phyloP scores from a whole-genome alignment of 2,113 vertebrate species.

The Oriolus oriolus region DNA sequence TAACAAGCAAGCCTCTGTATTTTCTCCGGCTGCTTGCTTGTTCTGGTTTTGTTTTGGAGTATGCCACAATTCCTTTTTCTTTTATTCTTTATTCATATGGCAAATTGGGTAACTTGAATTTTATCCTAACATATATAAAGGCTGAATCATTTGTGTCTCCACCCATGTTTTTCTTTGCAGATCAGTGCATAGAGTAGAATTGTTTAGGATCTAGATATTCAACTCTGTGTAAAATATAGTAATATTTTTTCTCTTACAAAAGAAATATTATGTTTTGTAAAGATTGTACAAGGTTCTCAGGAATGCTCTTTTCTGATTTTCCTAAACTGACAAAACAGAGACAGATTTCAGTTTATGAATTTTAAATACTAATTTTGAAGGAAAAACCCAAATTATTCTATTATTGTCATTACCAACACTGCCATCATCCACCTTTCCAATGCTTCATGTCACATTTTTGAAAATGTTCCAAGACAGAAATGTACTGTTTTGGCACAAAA shows the following conservation, averaged over 20 bases:
- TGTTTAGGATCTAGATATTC: not conserved
- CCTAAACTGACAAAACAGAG: not conserved
- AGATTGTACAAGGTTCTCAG: not conserved
- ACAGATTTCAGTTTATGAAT: not conserved
- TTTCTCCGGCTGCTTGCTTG: not conserved
- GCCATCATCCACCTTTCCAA: not conserved
- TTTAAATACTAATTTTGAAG: not conserved
- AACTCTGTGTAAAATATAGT: not conserved
- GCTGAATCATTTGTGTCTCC: not conserved
- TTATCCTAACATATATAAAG: not conserved
- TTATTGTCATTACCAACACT: not conserved
- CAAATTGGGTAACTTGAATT: not conserved
- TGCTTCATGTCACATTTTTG: not conserved
- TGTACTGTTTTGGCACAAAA: not conserved
- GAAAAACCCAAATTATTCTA: not conserved
- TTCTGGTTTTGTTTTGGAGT: not conserved
- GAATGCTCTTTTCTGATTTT: not conserved
- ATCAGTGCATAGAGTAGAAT: not conserved
- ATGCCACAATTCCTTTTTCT: not conserved
- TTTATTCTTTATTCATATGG: not conserved
- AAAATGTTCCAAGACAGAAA: not conserved
- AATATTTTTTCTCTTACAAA: not conserved
- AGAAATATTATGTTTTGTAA: not conserved
- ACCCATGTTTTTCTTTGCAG: not conserved
- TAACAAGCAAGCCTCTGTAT: not conserved